A percentile compares a stretch with the other conserved stretches of the same genome.
phyloP scores from a whole-genome alignment of 2,888 invertebrate genomes.

The Acanthosoma haemorrhoidale region DNA sequence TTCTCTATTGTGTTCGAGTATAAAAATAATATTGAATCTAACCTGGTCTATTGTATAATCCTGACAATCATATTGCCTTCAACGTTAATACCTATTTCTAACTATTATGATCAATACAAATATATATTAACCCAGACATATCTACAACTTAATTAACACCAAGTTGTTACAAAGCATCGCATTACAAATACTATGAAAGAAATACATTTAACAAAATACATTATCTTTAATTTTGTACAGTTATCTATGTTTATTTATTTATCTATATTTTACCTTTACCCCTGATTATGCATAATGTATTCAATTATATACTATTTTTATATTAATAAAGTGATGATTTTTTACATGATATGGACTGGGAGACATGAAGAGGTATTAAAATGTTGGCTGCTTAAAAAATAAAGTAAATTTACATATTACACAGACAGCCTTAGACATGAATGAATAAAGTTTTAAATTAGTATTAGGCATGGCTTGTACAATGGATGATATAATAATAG shows the following conservation, averaged over 20 bases:
- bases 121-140: constrained; percentile 26
- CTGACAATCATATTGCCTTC: constrained; percentile 37
- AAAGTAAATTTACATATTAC: not conserved
- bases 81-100: constrained; percentile 25
- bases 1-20: constrained; percentile 33
- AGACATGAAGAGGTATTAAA: constrained; percentile 27
- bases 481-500: not conserved
- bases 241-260: constrained; percentile 33
- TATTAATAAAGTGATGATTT: constrained; percentile 32
- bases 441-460: constrained; percentile 18
- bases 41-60: constrained; percentile 37
- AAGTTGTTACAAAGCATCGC: constrained; percentile 37
- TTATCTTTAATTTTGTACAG: constrained; percentile 36
- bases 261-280: constrained; percentile 37
- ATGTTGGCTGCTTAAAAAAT: not conserved
- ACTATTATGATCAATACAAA: constrained; percentile 10
- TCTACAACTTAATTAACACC: constrained; percentile 36
- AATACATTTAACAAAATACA: constrained; percentile 39
- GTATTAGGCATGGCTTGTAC: constrained; percentile 21
- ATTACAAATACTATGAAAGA: constrained; percentile 29
- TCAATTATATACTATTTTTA: constrained; percentile 29
- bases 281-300: constrained; percentile 35
- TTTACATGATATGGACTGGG: constrained; percentile 38
- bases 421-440: constrained; percentile 14
- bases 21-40: constrained; percentile 37